A percentile compares a stretch with the other conserved stretches of the same genome.
Conservation (phyloP, 2,888 invertebrate species). For the Rugalucina vietnamica region DNA sequence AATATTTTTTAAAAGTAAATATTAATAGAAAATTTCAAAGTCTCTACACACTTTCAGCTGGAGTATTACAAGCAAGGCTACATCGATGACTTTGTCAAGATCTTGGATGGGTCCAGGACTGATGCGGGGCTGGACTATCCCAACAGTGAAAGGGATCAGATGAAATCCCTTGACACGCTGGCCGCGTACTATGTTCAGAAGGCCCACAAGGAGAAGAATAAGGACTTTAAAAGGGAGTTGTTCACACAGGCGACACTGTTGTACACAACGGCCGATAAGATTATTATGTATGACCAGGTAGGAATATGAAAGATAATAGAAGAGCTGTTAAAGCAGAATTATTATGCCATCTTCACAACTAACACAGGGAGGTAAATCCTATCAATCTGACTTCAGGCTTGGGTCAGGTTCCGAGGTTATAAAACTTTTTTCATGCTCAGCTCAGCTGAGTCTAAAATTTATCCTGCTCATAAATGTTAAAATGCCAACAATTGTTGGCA, state of each 20-base stretch:
- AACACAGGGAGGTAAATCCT: too few relatives aligned
- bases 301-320: too few relatives aligned
- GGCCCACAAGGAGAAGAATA: constrained; percentile 94
- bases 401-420: too few relatives aligned
- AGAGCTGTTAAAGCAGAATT: too few relatives aligned
- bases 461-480: too few relatives aligned
- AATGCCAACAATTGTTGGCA: too few relatives aligned
- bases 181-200: constrained; percentile 98
- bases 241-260: constrained; percentile 96
- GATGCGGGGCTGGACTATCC: constrained; percentile 82
- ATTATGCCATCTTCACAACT: too few relatives aligned
- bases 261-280: constrained; percentile 99
- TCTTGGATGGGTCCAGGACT: constrained; percentile 93
- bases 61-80: constrained; percentile 98
- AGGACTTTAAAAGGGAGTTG: constrained; percentile 95
- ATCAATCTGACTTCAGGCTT: too few relatives aligned
- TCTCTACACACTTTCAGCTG: constrained; percentile 91
- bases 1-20: too few relatives aligned
- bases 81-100: constrained; percentile 96
- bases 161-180: constrained; percentile 98
- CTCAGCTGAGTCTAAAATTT: too few relatives aligned
- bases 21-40: too few relatives aligned
- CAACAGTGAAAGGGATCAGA: constrained; percentile 98
- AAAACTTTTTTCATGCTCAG: too few relatives aligned
- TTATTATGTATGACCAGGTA: constrained; percentile 99